Evolutionary conservation across 1,140 invertebrate species (phyloP).

Genomic region (Drosophila ananassae): DNA sequence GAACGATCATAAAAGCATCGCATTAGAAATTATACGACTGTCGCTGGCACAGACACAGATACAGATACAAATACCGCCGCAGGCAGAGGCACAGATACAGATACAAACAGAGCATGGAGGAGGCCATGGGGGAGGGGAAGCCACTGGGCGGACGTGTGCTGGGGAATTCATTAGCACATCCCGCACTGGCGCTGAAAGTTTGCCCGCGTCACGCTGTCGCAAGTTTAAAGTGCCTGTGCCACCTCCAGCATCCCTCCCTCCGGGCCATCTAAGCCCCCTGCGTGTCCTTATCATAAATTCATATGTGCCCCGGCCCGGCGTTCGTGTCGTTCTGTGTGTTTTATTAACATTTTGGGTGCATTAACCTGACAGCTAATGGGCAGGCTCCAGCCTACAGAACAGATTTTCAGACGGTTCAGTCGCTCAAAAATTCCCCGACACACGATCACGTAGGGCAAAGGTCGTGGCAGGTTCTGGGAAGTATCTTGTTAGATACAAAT

Average conservation of each 20-base stretch:
- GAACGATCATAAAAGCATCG: conserved; percentile 72
- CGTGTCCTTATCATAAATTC: conserved; percentile 80
- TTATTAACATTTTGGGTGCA: conserved; percentile 80
- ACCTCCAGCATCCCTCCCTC: not conserved
- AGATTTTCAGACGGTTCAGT: conserved; percentile 37
- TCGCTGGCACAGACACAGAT: conserved; percentile 43
- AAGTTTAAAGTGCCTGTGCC: conserved; percentile 66
- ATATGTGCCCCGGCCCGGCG: conserved; percentile 45
- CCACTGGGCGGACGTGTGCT: conserved; percentile 45
- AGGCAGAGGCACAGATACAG: not conserved
- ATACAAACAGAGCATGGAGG: not conserved
- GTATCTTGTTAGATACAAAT: conserved; percentile 3
- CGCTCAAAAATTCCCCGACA: conserved; percentile 26
- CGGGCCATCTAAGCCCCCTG: conserved; percentile 47
- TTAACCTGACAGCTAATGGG: conserved; percentile 69
- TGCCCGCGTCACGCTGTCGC: conserved; percentile 48
- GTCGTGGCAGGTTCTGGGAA: conserved; percentile 40
- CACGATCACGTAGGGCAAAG: conserved; percentile 37
- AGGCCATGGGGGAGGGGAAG: not conserved
- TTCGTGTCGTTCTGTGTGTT: conserved; percentile 43
- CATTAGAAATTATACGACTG: conserved; percentile 81
- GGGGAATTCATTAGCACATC: conserved; percentile 76
- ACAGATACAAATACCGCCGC: conserved; percentile 5
- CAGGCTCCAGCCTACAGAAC: conserved; percentile 34
- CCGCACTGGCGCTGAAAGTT: conserved; percentile 65